Conservation (phyloP, 2,113 vertebrate genomes). For the Platysteira castanea region DNA sequence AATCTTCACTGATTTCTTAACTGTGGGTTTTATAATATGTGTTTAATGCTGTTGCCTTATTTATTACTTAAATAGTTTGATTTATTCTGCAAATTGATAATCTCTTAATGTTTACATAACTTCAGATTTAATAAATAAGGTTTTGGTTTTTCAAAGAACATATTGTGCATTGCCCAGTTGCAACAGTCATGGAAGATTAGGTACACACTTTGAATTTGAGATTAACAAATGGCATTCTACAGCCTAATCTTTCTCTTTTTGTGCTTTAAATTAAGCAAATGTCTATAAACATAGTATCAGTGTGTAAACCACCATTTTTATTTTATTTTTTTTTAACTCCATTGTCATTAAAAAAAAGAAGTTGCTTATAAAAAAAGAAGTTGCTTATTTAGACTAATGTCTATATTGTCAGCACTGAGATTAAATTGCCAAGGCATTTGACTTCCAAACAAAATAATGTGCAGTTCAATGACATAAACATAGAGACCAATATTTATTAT, state of each 20-base stretch:
- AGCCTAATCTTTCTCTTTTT: not conserved
- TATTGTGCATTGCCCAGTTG: not conserved
- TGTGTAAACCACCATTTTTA: not conserved
- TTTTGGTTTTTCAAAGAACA: not conserved
- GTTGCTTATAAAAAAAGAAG: not conserved
- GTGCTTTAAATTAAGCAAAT: not conserved
- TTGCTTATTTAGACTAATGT: fast-evolving
- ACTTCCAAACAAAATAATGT: not conserved
- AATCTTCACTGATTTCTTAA: not conserved
- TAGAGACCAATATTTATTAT: not conserved
- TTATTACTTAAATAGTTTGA: not conserved
- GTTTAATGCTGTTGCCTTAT: not conserved
- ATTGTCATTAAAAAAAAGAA: not conserved
- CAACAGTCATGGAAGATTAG: not conserved
- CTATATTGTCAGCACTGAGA: not conserved
- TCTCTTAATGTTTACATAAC: not conserved
- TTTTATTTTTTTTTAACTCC: not conserved
- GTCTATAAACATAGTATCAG: not conserved
- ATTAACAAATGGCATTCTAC: not conserved
- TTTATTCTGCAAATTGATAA: not conserved
- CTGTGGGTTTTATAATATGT: not conserved
- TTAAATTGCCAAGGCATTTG: not conserved
- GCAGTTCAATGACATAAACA: not conserved
- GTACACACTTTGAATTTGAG: not conserved
- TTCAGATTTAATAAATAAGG: not conserved